Base-by-base conservation (phyloP, 2,888 invertebrate genomes). In the Sphinx pinastri region DNA sequence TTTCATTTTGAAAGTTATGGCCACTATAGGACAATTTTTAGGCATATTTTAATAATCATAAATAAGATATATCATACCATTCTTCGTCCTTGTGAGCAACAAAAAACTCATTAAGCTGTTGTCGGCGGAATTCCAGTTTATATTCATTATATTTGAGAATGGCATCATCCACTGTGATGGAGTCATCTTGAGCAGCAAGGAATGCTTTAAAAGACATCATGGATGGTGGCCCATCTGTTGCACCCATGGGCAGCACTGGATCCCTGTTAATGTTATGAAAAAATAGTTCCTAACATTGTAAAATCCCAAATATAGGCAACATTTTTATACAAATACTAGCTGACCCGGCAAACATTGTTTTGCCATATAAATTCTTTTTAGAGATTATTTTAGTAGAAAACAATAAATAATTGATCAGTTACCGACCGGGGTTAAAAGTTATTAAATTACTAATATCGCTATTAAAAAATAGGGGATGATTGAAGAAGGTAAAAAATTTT, bases 81-180 rank as follows among this genome's bases (percentile, higher is more conserved):
- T 99, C 99, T 92, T 99, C 99, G 85, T 99, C 99, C 94, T 99
- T 99, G 94, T 99, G 99, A 63, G 98, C 97, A 81, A 99, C 97
- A 94, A 99, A 99, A 94, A 99, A 99, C 89, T 99, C 99, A 93
- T 99, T 99, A 70, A 99, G 95, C 89, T 99, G 99, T 87, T 99
- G 98, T 69, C 98, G 95, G 82, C 98, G 97, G 90, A 99, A 99
- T 84, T 99, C 99, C 83, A 98, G 94, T 92, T 99, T 99, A 94
- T 99, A 99, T 86, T 99, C 99, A 91, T 98, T 99, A 94, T 99
- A 99, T 87, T 99, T 99, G 84, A 97, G 96, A 76, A 99, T 96
- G 3, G 99, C 99, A 86, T 99, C 99, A 76, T 99, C 98, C 79
- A 99, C 99, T 54, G 99, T 99, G 80, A 99, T 99, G 75, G 97